Conservation (phyloP, 2,888 invertebrate genomes). For the Julus scanicus region DNA sequence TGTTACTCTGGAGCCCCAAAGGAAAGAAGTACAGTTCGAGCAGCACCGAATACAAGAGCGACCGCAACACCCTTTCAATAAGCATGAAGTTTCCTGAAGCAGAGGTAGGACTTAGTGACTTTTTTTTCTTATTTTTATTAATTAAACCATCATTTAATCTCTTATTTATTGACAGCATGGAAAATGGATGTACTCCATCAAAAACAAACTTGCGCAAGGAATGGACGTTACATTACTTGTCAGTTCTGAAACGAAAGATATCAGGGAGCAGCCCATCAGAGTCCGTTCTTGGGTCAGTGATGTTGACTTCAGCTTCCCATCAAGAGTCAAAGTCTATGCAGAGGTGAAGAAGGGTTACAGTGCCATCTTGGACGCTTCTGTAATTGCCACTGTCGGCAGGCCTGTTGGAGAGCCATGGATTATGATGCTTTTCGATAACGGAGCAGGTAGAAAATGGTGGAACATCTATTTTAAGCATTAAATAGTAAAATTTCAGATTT, state of each 20-base stretch:
- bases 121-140: neutral
- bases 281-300: conserved; percentile 60
- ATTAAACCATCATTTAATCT: neutral
- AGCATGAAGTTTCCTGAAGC: conserved; percentile 59
- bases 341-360: conserved; percentile 61
- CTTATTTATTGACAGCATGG: conserved; percentile 57
- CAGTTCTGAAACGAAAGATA: conserved; percentile 59
- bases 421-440: conserved; percentile 61
- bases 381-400: conserved; percentile 61
- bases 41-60: conserved; percentile 58
- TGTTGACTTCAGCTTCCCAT: conserved; percentile 60
- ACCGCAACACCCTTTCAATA: conserved; percentile 58
- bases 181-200: conserved; percentile 59
- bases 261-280: conserved; percentile 60
- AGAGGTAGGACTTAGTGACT: conserved; percentile 57
- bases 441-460: conserved; percentile 59
- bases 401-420: conserved; percentile 60
- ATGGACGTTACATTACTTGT: conserved; percentile 58
- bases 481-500: neutral
- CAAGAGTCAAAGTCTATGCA: conserved; percentile 60
- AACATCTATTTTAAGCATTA: neutral
- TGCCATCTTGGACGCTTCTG: conserved; percentile 60
- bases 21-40: conserved; percentile 58
- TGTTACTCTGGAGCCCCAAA: conserved; percentile 58
- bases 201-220: conserved; percentile 54